Evolutionary conservation across 30 jellyfish, hydroid and myxozoan species (phyloP).

Genomic region (Turritopsis dohrnii): DNA sequence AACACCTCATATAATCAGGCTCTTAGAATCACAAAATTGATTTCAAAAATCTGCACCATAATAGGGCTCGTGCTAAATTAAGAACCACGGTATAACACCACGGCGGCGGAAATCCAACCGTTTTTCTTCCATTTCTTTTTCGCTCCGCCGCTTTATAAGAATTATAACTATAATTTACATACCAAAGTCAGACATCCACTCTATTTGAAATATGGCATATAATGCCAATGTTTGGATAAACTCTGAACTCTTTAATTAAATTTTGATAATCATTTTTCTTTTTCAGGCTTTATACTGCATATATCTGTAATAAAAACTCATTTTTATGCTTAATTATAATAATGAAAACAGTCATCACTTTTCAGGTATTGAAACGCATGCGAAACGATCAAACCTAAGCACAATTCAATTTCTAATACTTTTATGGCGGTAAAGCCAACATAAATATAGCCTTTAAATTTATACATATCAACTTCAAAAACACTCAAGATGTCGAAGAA

Average conservation of each 20-base stretch:
- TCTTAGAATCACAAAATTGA: too few species aligned
- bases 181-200: not conserved
- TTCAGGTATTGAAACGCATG: not conserved
- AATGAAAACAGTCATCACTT: not conserved
- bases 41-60: too few species aligned
- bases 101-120: too few species aligned
- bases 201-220: not conserved
- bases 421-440: not conserved
- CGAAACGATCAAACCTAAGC: not conserved
- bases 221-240: not conserved
- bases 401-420: not conserved
- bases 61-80: too few species aligned
- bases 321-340: too few species aligned
- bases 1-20: too few species aligned
- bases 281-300: not conserved
- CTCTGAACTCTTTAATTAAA: too few species aligned
- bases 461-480: not conserved
- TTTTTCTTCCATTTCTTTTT: too few species aligned
- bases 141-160: not conserved
- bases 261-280: not conserved
- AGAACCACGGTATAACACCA: too few species aligned
- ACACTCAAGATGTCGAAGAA: slow-evolving; percentile 15
- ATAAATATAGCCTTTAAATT: not conserved
- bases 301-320: too few species aligned
- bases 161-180: not conserved